Evolutionary conservation across 1,140 invertebrate genomes (phyloP).

Genomic region (Hycleus phaleratus): DNA sequence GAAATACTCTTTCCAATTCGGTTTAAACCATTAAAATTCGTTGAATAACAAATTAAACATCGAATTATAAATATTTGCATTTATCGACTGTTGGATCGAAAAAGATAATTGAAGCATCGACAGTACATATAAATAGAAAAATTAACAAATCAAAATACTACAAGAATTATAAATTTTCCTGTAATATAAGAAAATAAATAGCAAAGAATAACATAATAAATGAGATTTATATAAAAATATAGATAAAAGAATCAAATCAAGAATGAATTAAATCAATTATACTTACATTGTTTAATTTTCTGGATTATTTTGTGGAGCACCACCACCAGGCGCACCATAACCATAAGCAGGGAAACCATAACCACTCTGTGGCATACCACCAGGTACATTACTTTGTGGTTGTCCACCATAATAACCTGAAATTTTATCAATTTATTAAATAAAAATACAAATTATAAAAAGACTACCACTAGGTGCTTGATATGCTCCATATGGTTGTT

Average conservation of each 20-base stretch:
- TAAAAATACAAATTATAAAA: constrained; percentile 14
- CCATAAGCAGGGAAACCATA: constrained; percentile 35
- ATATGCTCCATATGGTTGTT: constrained; percentile 33
- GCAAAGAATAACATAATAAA: constrained; percentile 5
- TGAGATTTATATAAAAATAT: constrained; percentile 22
- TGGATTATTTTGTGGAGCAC: constrained; percentile 12
- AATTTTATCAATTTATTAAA: not conserved
- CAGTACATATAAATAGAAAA: constrained; percentile 4
- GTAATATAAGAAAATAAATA: constrained; percentile 4
- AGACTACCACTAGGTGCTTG: constrained; percentile 26
- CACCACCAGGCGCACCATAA: constrained; percentile 27
- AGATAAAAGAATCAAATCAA: constrained; percentile 7
- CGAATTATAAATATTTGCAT: too few relatives aligned
- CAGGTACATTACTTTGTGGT: constrained; percentile 26
- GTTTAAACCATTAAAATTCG: too few relatives aligned
- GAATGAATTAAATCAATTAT: not conserved
- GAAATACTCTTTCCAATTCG: too few relatives aligned
- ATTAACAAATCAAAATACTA: constrained; percentile 3
- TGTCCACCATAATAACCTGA: constrained; percentile 36
- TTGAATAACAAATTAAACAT: too few relatives aligned
- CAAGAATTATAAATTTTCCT: constrained; percentile 1
- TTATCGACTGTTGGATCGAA: too few relatives aligned
- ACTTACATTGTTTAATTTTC: constrained; percentile 22
- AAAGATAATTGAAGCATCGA: too few relatives aligned
- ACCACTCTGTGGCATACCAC: constrained; percentile 29